Conservation (phyloP, 2,888 invertebrate genomes). For the Ophioninae sp. region DNA sequence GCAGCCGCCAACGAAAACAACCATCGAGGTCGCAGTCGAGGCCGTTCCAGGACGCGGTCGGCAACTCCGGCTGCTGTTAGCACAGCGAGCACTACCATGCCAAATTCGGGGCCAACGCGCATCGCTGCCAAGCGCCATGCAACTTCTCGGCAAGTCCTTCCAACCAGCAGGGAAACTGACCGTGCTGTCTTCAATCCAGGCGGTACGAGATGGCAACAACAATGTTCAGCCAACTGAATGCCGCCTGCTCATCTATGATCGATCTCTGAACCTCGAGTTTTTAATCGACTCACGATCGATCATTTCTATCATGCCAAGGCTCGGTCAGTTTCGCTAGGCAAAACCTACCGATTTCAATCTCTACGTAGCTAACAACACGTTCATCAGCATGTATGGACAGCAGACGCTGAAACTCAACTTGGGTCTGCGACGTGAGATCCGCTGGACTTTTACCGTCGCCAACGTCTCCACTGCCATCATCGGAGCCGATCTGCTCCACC, state of each 20-base stretch:
- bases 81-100: no score
- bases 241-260: no score
- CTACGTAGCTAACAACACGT: no score
- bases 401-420: slow-evolving; percentile 37
- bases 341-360: no score
- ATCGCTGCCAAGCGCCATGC: neutral
- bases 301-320: no score
- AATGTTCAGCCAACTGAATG: neutral
- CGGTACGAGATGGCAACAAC: neutral
- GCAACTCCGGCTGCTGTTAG: slow-evolving; percentile 5
- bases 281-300: no score
- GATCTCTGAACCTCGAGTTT: no score
- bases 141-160: neutral
- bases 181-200: no score
- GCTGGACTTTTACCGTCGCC: slow-evolving; percentile 52
- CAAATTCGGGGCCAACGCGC: no score
- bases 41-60: neutral
- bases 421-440: slow-evolving; percentile 41
- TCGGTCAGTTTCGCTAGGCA: no score
- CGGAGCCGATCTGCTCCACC: slow-evolving; percentile 27
- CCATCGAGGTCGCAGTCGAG: neutral
- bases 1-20: neutral
- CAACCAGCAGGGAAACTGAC: neutral
- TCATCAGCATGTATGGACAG: no score
- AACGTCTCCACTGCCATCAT: slow-evolving; percentile 50